Evolutionary conservation across 2,797 vertebrate genomes (phyloP).

Genomic region (Eremophila alpestris): DNA sequence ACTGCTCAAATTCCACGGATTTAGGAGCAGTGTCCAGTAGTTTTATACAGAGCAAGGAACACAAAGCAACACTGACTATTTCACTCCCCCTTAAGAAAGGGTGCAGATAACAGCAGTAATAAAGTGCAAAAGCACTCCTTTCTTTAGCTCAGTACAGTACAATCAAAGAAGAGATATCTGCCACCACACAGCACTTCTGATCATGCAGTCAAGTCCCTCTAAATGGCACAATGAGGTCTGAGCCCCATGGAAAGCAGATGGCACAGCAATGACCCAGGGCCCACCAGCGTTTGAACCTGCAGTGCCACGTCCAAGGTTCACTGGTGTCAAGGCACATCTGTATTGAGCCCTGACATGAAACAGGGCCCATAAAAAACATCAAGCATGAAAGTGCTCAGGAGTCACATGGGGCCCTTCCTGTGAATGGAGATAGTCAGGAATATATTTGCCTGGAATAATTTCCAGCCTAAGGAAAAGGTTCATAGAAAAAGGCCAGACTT

Average conservation of each 20-base stretch:
- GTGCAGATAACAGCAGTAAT: not conserved
- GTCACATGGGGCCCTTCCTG: not conserved
- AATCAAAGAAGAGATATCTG: not conserved
- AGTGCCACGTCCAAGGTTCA: not conserved
- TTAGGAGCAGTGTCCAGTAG: not conserved
- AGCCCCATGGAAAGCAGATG: slow-evolving; percentile 15
- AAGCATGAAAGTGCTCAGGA: not conserved
- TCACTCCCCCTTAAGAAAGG: not conserved
- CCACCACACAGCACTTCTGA: not conserved
- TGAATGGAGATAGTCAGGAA: not conserved
- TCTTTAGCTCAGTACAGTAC: not conserved
- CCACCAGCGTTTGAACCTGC: not conserved
- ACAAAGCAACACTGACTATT: not conserved
- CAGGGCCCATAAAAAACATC: not conserved
- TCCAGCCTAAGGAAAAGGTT: not conserved
- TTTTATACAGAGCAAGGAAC: not conserved
- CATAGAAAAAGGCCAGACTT: not conserved
- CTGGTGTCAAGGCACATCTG: not conserved
- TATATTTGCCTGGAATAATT: not conserved
- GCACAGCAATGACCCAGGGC: not conserved
- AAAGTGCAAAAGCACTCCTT: not conserved
- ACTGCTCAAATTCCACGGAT: not conserved
- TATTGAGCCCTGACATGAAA: not conserved
- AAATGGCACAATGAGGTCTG: not conserved
- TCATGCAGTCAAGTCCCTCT: not conserved